Conservation (phyloP, 2,113 vertebrate species). For the Tupaia tana region DNA sequence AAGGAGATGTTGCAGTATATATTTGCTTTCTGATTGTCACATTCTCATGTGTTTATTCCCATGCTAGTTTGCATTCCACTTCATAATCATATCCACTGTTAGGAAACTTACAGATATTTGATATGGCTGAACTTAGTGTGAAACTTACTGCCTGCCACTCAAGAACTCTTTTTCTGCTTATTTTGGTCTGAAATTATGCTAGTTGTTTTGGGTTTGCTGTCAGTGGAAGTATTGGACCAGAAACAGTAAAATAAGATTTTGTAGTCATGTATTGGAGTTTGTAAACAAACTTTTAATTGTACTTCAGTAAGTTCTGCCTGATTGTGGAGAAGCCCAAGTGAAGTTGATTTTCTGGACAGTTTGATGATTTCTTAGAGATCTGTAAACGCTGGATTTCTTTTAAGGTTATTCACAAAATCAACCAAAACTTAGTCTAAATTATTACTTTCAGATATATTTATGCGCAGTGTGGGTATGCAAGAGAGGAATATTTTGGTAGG, state of each 20-base stretch:
- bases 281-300: conserved; percentile 61
- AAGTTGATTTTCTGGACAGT: conserved; percentile 38
- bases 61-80: background rate
- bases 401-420: conserved; percentile 39
- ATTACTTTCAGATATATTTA: conserved; percentile 14
- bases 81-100: conserved; percentile 2
- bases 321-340: conserved; percentile 7
- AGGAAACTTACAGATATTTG: conserved; percentile 59
- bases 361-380: conserved; percentile 35
- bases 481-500: background rate
- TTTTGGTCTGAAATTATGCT: conserved; percentile 37
- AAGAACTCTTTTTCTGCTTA: conserved; percentile 56
- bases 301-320: background rate
- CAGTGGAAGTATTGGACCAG: background rate
- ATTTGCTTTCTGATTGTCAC: conserved; percentile 51
- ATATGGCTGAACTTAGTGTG: background rate
- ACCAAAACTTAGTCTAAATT: conserved; percentile 29
- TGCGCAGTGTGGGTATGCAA: background rate
- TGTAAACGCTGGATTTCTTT: conserved; percentile 28
- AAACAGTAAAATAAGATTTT: background rate
- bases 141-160: background rate
- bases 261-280: conserved; percentile 29
- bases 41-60: conserved; percentile 31
- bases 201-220: conserved; percentile 33
- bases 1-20: background rate